Conservation (phyloP, 2,888 invertebrate genomes). For the Caenorhabditis doughertyi region DNA sequence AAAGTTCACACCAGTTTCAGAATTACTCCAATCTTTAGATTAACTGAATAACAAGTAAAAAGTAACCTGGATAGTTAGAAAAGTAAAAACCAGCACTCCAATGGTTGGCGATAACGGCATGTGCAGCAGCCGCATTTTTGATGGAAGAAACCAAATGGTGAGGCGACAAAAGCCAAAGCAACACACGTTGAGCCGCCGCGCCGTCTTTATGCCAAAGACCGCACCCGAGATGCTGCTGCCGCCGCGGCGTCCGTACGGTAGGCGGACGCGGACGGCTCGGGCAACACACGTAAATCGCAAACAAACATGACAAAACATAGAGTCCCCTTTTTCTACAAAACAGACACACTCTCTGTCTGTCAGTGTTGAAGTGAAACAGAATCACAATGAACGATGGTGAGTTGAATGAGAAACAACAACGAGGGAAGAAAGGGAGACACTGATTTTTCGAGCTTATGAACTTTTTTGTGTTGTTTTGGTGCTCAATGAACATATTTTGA, state of each 20-base stretch:
- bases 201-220: constrained; percentile 62
- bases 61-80: constrained; percentile 51
- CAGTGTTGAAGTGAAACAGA: constrained; percentile 12
- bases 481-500: not conserved
- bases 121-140: constrained; percentile 51
- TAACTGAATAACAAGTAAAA: not conserved
- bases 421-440: not conserved
- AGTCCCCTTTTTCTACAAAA: constrained; percentile 47
- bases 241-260: constrained; percentile 39
- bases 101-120: constrained; percentile 54
- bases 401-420: not conserved
- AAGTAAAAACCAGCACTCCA: constrained; percentile 14
- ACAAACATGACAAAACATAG: constrained; percentile 61
- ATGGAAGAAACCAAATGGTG: constrained; percentile 25
- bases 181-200: constrained; percentile 54
- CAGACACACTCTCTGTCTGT: constrained; percentile 30
- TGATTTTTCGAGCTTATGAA: constrained; percentile 47
- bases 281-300: constrained; percentile 66
- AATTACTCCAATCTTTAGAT: not conserved
- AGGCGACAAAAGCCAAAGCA: constrained; percentile 18
- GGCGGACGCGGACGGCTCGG: constrained; percentile 39
- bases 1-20: no score
- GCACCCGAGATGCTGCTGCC: constrained; percentile 40
- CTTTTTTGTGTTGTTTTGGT: constrained; percentile 12
- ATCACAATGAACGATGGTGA: constrained; percentile 19